Evolutionary conservation across 2,888 invertebrate genomes (phyloP).

Genomic region (Phania funesta): DNA sequence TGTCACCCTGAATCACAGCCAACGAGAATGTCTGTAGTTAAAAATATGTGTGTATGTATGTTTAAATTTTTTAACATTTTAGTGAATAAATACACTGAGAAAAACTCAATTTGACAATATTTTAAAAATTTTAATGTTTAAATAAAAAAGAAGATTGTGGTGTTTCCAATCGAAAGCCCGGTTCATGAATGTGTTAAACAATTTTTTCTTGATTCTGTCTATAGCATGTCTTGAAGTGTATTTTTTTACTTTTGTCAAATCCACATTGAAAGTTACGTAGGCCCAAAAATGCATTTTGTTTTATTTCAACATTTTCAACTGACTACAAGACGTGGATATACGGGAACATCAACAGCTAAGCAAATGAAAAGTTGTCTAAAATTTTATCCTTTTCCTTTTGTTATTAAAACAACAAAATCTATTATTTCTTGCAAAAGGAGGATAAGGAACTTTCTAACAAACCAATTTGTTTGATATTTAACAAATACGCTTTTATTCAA

Average conservation of each 20-base stretch:
- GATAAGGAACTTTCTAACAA: conserved; percentile 58
- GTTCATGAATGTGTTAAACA: no score
- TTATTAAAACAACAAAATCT: conserved; percentile 55
- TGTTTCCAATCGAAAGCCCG: no score
- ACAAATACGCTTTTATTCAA: conserved; percentile 45
- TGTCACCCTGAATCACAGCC: conserved; percentile 63
- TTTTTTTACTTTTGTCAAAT: background rate
- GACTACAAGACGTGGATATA: conserved; percentile 27
- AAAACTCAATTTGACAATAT: no score
- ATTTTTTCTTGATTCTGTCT: background rate
- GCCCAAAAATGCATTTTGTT: conserved; percentile 42
- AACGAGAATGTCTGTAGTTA: conserved; percentile 10
- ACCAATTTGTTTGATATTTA: conserved; percentile 52
- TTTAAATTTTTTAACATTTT: conserved; percentile 19
- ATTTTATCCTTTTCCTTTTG: conserved; percentile 38
- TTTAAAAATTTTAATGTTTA: background rate
- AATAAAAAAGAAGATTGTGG: no score
- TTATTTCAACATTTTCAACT: conserved; percentile 8
- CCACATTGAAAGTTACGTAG: background rate
- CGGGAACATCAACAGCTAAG: conserved; percentile 32
- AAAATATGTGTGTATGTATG: conserved; percentile 11
- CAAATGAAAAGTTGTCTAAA: conserved; percentile 49
- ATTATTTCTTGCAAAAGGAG: conserved; percentile 45
- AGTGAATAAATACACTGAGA: conserved; percentile 1
- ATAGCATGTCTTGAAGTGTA: conserved; percentile 8